A percentile compares a stretch with the other conserved stretches of the same genome.
phyloP scores from a whole-genome alignment of 92 coral and sea anemone genomes.

The Heteractis magnifica region DNA sequence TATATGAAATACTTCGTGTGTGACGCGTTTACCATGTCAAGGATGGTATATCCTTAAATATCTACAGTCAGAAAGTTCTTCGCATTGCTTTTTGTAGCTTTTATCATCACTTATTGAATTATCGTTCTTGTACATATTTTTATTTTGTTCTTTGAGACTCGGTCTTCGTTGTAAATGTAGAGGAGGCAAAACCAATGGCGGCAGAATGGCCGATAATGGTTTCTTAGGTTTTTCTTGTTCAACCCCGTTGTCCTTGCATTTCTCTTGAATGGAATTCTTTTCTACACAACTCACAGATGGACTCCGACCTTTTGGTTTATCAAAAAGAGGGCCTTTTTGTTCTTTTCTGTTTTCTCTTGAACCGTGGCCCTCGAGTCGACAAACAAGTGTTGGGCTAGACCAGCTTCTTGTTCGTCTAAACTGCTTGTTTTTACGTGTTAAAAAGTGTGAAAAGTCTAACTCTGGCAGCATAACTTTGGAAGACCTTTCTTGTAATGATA shows the following conservation, averaged over 20 bases:
- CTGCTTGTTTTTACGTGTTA: background rate
- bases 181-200: slow-evolving; percentile 38
- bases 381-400: slow-evolving; percentile 18
- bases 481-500: slow-evolving; percentile 15
- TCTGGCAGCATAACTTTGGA: slow-evolving; percentile 26
- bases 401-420: slow-evolving; percentile 37
- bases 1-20: no score
- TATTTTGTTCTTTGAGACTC: slow-evolving; percentile 33
- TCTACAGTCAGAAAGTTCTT: slow-evolving; percentile 35
- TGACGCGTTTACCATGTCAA: background rate
- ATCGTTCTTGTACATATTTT: slow-evolving; percentile 3
- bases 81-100: slow-evolving; percentile 33
- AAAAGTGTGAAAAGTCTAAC: slow-evolving; percentile 13
- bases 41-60: slow-evolving; percentile 39
- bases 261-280: slow-evolving; percentile 6
- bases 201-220: slow-evolving; percentile 36
- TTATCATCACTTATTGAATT: background rate
- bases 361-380: background rate
- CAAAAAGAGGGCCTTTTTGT: slow-evolving; percentile 9
- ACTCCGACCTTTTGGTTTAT: background rate
- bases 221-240: slow-evolving; percentile 14
- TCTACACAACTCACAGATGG: background rate
- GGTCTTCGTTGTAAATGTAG: slow-evolving; percentile 24
- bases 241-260: background rate
- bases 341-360: background rate